A percentile compares a stretch with the other conserved stretches of the same genome.
These are phyloP conservation scores for Drosophila setosimentum DNA, from an alignment of 2,888 invertebrate species.

Conservation along the genomic window DNA sequence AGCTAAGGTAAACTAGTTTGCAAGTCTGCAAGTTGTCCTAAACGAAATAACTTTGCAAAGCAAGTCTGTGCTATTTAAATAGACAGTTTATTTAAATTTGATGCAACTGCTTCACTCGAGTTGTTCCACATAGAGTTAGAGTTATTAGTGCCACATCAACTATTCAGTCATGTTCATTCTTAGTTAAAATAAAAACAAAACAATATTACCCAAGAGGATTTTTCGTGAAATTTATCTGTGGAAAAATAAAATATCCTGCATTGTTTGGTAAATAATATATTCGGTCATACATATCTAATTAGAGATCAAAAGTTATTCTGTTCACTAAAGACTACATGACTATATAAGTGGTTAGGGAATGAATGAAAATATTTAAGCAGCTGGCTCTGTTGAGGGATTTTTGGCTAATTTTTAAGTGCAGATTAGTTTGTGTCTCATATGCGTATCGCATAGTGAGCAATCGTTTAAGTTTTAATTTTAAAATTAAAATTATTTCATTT, in stretches of 20 bases:
- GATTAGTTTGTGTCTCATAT: neutral
- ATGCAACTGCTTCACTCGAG: neutral
- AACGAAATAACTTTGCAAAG: neutral
- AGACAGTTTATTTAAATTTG: neutral
- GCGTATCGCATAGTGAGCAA: neutral
- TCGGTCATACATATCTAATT: neutral
- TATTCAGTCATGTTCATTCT: neutral
- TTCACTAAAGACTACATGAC: neutral
- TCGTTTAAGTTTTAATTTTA: no score
- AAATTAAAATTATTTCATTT: neutral
- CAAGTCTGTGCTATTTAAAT: neutral
- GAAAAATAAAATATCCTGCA: neutral
- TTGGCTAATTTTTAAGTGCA: no score
- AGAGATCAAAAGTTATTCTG: neutral
- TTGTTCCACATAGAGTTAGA: no score
- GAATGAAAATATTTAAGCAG: neutral
- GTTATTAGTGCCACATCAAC: neutral
- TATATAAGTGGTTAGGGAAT: no score
- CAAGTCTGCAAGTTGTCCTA: neutral
- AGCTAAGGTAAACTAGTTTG: constrained; percentile 1
- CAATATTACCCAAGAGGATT: neutral
- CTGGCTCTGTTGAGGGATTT: no score
- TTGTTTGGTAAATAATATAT: no score
- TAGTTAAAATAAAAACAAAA: neutral
- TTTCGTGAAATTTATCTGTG: no score